Conservation (phyloP, 2,113 vertebrate genomes). For the Gallinago media region DNA sequence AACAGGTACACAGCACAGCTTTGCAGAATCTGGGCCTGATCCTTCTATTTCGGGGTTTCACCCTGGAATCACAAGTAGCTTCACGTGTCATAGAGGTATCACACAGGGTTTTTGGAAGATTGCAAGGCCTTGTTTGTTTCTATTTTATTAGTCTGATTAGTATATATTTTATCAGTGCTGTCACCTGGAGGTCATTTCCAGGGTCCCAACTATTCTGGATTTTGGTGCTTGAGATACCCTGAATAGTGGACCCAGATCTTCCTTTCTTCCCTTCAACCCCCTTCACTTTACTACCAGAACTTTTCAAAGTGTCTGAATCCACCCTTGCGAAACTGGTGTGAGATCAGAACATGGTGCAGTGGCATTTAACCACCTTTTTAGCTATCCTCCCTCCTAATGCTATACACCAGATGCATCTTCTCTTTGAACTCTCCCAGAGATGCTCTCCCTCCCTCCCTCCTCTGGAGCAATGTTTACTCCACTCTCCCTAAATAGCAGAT, state of each 20-base stretch:
- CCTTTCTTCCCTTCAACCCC: not conserved
- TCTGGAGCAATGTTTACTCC: not conserved
- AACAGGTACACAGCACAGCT: not conserved
- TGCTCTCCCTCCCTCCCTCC: not conserved
- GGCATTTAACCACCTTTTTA: not conserved
- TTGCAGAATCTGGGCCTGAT: not conserved
- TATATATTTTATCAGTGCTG: not conserved
- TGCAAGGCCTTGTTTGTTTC: not conserved
- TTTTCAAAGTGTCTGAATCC: not conserved
- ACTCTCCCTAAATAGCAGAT: not conserved
- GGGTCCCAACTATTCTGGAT: not conserved
- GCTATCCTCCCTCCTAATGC: not conserved
- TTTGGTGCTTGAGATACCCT: not conserved
- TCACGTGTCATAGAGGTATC: not conserved
- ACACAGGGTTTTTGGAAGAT: not conserved
- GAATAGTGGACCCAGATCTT: not conserved
- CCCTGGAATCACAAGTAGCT: not conserved
- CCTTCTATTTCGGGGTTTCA: not conserved
- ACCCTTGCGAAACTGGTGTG: rapidly evolving
- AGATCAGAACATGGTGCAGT: not conserved
- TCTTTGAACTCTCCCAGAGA: not conserved
- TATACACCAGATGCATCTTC: not conserved
- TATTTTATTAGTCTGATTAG: not conserved
- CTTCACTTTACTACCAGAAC: not conserved
- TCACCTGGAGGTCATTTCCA: not conserved